Evolutionary conservation across 2,113 vertebrate species (phyloP), one percentile per base, ranked within the genome.

Genomic region (Periophthalmodon schlosseri): DNA sequence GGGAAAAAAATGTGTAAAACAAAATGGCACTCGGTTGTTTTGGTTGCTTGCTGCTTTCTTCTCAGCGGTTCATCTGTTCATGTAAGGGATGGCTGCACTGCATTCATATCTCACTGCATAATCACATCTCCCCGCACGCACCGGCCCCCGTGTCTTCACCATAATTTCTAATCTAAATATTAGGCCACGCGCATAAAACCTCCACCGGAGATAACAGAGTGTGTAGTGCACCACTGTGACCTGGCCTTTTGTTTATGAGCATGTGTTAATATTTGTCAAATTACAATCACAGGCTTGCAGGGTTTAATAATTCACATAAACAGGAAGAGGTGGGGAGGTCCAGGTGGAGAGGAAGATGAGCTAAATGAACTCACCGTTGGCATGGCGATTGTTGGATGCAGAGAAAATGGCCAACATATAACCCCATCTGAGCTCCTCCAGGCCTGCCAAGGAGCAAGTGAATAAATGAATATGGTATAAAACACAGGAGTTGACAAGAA

Each of bases 221-320:
- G 76, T 76, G 76, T 67, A 10, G 68, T 64, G 33, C 46, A 72
- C 61, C 33, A 61, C n/a, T 69, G 74, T 81, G 84, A 86, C 82
- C 78, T 74, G 74, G 72, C 75, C 78, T 87, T 73, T 68, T 86
- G 81, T 86, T 79, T 82, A 89, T 79, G 82, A 88, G 82, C 85
- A 89, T 72, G 86, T 88, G 89, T 85, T 88, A 89, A 83, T 86
- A 84, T 84, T 82, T 88, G 86, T 86, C 79, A 87, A 84, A 88
- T 86, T 86, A 87, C 68, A 82, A 81, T 86, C 76, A 79, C 50
- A 52, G 15, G 66, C 33, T 58, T 68, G 28, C 72, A 70, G 69
- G 74, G 69, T 77, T 82, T 80, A 77, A 83, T 89, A 65, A 74
- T 60, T 83, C 54, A 73, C 61, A 60, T 44, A 64, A 54, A 69